Percentiles rank a stretch among this genome's conserved stretches.
Conservation (phyloP, 2,888 invertebrate species). For the Bugulina stolonifera region DNA sequence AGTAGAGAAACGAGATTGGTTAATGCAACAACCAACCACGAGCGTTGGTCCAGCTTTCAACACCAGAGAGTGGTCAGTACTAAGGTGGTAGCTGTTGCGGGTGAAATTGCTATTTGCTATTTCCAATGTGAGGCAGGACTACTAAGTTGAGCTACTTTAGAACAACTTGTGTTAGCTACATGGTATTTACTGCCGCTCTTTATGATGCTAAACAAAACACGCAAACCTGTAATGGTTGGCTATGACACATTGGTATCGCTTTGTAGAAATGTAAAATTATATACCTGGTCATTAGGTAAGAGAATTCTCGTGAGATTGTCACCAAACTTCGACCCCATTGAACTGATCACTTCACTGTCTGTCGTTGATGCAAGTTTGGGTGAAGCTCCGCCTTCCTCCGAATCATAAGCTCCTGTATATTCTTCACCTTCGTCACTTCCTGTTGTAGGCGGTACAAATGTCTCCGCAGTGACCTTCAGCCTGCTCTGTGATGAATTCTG, state of each 20-base stretch:
- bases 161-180: no score
- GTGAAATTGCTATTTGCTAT: no score
- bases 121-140: no score
- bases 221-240: no score
- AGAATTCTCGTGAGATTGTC: conserved; percentile 43
- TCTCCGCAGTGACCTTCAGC: conserved; percentile 38
- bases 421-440: conserved; percentile 22
- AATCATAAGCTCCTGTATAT: neutral
- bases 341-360: neutral
- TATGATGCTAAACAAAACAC: no score
- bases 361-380: neutral
- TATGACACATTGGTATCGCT: no score
- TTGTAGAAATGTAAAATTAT: no score
- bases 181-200: no score
- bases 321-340: conserved; percentile 29
- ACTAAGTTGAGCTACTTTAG: no score
- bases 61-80: neutral
- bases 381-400: neutral
- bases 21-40: neutral
- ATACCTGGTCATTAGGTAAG: conserved; percentile 49
- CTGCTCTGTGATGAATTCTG: conserved; percentile 34
- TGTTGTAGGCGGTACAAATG: conserved; percentile 12
- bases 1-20: neutral
- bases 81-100: no score
- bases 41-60: neutral